phyloP scores from a whole-genome alignment of 2,888 invertebrate genomes.

The Ochlodes sylvanus region DNA sequence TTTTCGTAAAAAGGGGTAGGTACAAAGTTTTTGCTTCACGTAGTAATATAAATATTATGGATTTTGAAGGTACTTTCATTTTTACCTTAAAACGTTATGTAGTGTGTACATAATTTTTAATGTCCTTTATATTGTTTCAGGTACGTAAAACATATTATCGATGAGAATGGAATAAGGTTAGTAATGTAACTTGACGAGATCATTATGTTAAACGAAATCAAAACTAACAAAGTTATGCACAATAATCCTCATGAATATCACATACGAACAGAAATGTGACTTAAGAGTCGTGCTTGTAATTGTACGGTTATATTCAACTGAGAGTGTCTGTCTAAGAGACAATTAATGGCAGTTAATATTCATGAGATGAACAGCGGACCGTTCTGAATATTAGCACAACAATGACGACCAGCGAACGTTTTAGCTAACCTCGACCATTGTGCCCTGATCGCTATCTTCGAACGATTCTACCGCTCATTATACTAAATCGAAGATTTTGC shows the following conservation, averaged over 20 bases:
- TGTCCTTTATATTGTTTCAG: slow-evolving; percentile 9
- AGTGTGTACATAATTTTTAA: background rate
- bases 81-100: too few relatives aligned
- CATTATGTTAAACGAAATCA: slow-evolving; percentile 11
- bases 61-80: too few relatives aligned
- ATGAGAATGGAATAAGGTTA: slow-evolving; percentile 15
- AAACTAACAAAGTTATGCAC: background rate
- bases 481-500: slow-evolving; percentile 19
- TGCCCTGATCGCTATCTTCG: slow-evolving; percentile 62
- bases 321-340: slow-evolving; percentile 63
- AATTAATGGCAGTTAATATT: slow-evolving; percentile 78
- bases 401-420: slow-evolving; percentile 65
- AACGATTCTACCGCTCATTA: slow-evolving; percentile 43
- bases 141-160: slow-evolving; percentile 13
- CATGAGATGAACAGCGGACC: slow-evolving; percentile 70
- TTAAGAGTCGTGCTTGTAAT: slow-evolving; percentile 55
- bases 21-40: too few relatives aligned
- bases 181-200: slow-evolving; percentile 2
- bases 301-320: slow-evolving; percentile 62
- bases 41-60: background rate
- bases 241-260: background rate
- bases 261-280: slow-evolving; percentile 31
- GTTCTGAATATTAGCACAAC: slow-evolving; percentile 74
- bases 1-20: too few relatives aligned
- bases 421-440: slow-evolving; percentile 70